phyloP scores from a whole-genome alignment of 2,113 vertebrate genomes.

The Ctenomys sociabilis region DNA sequence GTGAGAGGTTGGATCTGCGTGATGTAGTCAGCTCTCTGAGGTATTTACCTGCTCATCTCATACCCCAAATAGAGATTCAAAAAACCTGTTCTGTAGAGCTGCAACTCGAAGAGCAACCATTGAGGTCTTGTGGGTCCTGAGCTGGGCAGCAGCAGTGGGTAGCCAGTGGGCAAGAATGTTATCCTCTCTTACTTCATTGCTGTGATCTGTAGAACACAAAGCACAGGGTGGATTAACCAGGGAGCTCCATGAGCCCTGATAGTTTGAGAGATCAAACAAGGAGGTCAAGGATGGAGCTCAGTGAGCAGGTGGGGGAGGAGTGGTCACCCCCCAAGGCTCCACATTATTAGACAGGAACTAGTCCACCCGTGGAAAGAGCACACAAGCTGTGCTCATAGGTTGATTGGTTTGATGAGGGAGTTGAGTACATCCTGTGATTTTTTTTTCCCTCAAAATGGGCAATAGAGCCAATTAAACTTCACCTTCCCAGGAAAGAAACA shows the following conservation, averaged over 20 bases:
- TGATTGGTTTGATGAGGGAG: conserved; percentile 73
- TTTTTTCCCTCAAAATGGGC: conserved; percentile 64
- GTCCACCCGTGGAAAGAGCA: conserved; percentile 58
- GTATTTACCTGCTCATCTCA: neutral
- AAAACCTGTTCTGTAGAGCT: neutral
- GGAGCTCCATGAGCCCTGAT: neutral
- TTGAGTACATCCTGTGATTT: conserved; percentile 70
- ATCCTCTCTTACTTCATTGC: neutral
- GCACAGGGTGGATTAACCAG: conserved; percentile 23
- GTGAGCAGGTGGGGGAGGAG: neutral
- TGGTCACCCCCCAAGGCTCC: conserved; percentile 51
- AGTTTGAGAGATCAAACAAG: conserved; percentile 61
- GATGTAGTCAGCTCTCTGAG: neutral
- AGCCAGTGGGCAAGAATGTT: neutral
- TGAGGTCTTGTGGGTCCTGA: neutral
- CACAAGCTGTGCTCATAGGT: conserved; percentile 62
- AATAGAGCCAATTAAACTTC: conserved; percentile 74
- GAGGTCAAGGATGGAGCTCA: conserved; percentile 60
- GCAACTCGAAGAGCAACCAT: neutral
- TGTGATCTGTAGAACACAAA: conserved; percentile 23
- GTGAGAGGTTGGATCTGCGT: neutral
- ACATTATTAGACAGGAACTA: conserved; percentile 68
- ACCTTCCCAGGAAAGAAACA: conserved; percentile 64
- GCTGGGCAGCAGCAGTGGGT: neutral
- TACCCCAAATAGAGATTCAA: neutral